phyloP scores from a whole-genome alignment of 2,888 invertebrate genomes.

The Tanaodytes sp. region DNA sequence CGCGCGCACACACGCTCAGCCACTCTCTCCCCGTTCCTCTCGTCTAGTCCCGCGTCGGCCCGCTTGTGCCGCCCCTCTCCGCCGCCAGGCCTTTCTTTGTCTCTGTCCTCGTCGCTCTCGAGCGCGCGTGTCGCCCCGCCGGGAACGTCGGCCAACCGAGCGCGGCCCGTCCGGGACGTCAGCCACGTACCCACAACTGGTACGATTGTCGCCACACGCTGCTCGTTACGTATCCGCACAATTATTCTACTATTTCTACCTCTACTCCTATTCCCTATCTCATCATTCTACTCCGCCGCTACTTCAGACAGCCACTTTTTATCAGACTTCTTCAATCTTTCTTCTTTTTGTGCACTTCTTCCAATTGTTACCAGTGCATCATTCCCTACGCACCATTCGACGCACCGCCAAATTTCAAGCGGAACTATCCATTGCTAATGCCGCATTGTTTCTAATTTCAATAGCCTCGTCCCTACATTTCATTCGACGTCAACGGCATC shows the following conservation, averaged over 20 bases:
- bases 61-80: constrained; percentile 11
- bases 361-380: too few species aligned
- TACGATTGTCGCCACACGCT: neutral
- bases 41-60: neutral
- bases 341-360: neutral
- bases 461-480: too few species aligned
- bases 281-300: too few species aligned
- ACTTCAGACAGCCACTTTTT: too few species aligned
- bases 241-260: neutral
- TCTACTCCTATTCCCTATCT: neutral
- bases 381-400: too few species aligned
- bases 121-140: constrained; percentile 39
- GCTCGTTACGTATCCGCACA: neutral
- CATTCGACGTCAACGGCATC: too few species aligned
- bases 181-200: constrained; percentile 9
- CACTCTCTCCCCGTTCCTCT: neutral
- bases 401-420: too few species aligned
- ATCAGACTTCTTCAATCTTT: neutral
- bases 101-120: too few species aligned
- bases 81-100: constrained; percentile 25
- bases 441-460: too few species aligned
- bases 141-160: constrained; percentile 9
- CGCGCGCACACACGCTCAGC: too few species aligned
- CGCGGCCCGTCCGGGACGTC: constrained; percentile 49
- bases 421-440: too few species aligned